Evolutionary conservation across 1,140 invertebrate genomes (phyloP), one percentile per base, ranked within the genome.

Genomic region (Laupala kohalensis): DNA sequence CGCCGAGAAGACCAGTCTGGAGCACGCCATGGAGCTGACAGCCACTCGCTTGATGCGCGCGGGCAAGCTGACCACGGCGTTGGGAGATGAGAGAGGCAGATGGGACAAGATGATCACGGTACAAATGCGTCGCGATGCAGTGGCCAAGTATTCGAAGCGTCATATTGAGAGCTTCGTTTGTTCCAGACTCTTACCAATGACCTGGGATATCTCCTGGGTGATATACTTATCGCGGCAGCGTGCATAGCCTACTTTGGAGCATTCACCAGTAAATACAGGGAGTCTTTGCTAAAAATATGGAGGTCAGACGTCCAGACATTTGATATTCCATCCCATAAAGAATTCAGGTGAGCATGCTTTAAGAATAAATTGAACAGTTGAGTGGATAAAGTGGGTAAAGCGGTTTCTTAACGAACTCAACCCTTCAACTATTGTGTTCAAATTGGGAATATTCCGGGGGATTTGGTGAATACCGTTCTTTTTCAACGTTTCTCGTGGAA

Each of bases 241-340:
- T 92, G 88, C 71, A 88, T 96, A 13, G 92, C 93, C 25, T 97
- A 96, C 80, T 81, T 95, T 24, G 94, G 94, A 0, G 92, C 93
- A 12, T 96, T 96, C 76, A 94, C 93, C 0, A 84, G 84, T 67
- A 79, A 80, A 63, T 92, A 91, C 78, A 83, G 94, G 28, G 86
- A 89, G 53, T 83, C 90, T 65, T 83, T 93, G 23, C 83, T 89
- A 6, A 69, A 77, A 1, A 79, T 83, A 25, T 96, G 94, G 94
- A 83, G 92, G 0, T 74, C 79, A 19, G 81, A 86, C 70, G 89
- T 87, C 72, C 78, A 79, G 63, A 78, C 84, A 6, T 80, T 87
- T 67, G 80, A 86, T 67, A 91, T 96, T 75, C 86, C 89, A 1
- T 89, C 88, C 5, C 91, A 91, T 0, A 76, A 82, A 29, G 85